Conservation (phyloP, 2,113 vertebrate species). For the Sminthopsis crassicaudata region DNA sequence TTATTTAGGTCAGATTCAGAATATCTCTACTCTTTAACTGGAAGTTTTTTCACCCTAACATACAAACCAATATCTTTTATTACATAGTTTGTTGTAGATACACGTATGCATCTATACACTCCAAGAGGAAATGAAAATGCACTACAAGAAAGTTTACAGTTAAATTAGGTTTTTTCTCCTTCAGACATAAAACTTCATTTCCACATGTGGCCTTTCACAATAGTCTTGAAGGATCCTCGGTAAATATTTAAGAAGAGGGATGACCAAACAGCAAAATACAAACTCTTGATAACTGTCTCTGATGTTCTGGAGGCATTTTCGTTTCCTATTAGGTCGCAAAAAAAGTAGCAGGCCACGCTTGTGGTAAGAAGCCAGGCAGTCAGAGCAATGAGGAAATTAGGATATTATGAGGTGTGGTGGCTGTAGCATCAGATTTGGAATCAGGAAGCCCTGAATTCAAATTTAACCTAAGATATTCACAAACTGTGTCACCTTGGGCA, state of each 20-base stretch:
- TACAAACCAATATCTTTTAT: not conserved
- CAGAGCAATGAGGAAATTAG: not conserved
- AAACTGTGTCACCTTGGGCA: not conserved
- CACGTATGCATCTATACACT: conserved; percentile 44
- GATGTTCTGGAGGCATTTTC: not conserved
- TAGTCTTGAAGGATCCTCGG: not conserved
- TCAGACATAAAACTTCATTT: conserved; percentile 49
- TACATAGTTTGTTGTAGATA: conserved; percentile 4
- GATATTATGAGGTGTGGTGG: not conserved
- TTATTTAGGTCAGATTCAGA: conserved; percentile 42
- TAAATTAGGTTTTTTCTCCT: conserved; percentile 53
- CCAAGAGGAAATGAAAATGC: not conserved
- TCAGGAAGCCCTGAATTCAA: not conserved
- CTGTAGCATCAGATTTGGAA: not conserved
- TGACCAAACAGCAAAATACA: not conserved
- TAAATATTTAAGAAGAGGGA: conserved; percentile 15
- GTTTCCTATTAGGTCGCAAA: not conserved
- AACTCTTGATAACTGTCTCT: not conserved
- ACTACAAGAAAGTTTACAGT: conserved; percentile 49
- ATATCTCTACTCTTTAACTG: not conserved
- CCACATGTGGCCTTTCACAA: conserved; percentile 47
- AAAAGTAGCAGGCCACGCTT: not conserved
- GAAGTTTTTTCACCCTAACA: conserved; percentile 23
- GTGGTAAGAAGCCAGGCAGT: not conserved
- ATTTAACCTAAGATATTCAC: not conserved